phyloP scores from a whole-genome alignment of 92 coral and sea anemone species.

The Phymanthus crucifer region DNA sequence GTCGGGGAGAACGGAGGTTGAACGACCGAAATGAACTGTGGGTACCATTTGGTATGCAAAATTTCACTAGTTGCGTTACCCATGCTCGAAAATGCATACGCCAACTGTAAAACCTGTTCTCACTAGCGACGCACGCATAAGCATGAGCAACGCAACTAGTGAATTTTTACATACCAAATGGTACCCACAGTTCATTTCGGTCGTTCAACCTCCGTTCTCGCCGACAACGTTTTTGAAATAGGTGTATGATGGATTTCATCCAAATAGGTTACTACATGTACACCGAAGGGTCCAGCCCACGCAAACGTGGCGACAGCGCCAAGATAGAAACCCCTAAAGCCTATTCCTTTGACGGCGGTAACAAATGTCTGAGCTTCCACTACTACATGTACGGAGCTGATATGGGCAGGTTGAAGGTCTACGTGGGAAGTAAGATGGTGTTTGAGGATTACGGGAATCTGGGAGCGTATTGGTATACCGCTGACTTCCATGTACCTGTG shows the following conservation, averaged over 20 bases:
- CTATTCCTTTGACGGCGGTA: slow-evolving; percentile 25
- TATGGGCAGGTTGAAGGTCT: slow-evolving; percentile 35
- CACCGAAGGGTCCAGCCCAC: slow-evolving; percentile 2
- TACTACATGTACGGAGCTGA: slow-evolving; percentile 42
- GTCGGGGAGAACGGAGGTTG: too few species aligned
- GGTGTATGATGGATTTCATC: not conserved
- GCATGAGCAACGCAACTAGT: too few species aligned
- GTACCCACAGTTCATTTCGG: too few species aligned
- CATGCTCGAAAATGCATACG: too few species aligned
- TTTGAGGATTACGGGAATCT: slow-evolving; percentile 29
- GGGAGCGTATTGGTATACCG: slow-evolving; percentile 33
- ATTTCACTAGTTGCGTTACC: too few species aligned
- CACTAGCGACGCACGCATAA: too few species aligned
- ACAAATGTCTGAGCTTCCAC: slow-evolving; percentile 32
- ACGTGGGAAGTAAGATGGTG: slow-evolving; percentile 12
- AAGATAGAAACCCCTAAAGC: slow-evolving; percentile 20
- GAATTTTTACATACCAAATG: too few species aligned
- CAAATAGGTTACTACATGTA: slow-evolving; percentile 13
- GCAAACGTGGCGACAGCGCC: slow-evolving; percentile 28
- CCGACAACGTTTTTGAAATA: not conserved
- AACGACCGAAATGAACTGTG: too few species aligned
- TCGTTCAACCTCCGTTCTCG: not conserved
- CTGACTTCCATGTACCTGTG: slow-evolving; percentile 24
- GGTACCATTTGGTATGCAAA: too few species aligned
- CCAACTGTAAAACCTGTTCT: too few species aligned